Percentiles rank a stretch among this genome's conserved stretches.
These are phyloP conservation scores for Trinorchestia longiramus DNA, from an alignment of 1,140 invertebrate species.

Conservation along the genomic window DNA sequence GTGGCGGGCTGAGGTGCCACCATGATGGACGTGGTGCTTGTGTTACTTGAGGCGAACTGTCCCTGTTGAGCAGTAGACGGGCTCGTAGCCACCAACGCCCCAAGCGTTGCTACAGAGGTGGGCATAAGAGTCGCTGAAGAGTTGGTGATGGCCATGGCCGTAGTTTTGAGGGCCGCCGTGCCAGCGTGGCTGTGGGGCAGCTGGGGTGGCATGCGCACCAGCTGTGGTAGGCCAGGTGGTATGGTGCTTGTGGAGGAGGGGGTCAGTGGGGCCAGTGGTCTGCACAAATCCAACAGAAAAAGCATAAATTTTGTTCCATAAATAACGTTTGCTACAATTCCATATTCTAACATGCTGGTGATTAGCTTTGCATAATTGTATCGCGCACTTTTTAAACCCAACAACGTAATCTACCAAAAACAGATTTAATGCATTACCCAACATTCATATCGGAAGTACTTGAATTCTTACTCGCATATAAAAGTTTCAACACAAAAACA, in stretches of 20 bases:
- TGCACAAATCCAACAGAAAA: background rate
- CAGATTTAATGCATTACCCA: background rate
- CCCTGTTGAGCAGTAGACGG: background rate
- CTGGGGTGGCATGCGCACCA: constrained; percentile 20
- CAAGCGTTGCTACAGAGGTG: background rate
- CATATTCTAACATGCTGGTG: background rate
- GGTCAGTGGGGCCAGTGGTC: constrained; percentile 12
- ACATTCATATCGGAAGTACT: background rate
- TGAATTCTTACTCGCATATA: background rate
- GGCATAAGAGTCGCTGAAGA: constrained; percentile 5
- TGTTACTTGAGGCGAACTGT: constrained; percentile 3
- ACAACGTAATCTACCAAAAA: background rate
- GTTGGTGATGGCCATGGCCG: background rate
- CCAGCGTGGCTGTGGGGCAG: constrained; percentile 21
- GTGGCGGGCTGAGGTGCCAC: constrained; percentile 46
- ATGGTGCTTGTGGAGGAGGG: background rate
- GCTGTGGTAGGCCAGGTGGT: background rate
- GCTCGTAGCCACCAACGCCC: background rate
- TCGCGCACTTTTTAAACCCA: too few relatives aligned
- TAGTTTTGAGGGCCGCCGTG: constrained; percentile 1
- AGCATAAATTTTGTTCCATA: background rate
- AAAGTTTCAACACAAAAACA: background rate
- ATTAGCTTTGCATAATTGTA: background rate
- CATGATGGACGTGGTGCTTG: constrained; percentile 33
- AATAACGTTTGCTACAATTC: background rate